Percentiles rank a stretch among this genome's conserved stretches.
phyloP scores from a whole-genome alignment of 2,888 invertebrate species.

The Cyaniris semiargus region DNA sequence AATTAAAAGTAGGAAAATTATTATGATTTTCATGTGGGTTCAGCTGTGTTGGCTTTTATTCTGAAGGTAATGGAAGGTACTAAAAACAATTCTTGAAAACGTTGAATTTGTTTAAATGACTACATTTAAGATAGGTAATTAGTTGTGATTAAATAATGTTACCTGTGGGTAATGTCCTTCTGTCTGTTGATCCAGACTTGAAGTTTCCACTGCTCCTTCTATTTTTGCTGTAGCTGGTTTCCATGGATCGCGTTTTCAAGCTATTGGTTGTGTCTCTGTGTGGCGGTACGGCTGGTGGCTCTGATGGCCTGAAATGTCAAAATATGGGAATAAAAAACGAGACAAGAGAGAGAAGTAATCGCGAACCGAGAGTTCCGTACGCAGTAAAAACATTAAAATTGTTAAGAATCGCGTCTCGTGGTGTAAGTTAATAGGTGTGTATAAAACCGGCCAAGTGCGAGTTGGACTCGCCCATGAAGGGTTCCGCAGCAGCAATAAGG shows the following conservation, averaged over 20 bases:
- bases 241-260: constrained; percentile 92
- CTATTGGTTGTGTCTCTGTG: constrained; percentile 86
- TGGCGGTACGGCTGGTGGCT: constrained; percentile 87
- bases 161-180: constrained; percentile 88
- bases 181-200: constrained; percentile 82
- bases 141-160: constrained; percentile 43
- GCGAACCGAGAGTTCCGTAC: not conserved
- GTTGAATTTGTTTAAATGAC: no score
- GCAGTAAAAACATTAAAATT: not conserved
- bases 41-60: no score
- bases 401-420: not conserved
- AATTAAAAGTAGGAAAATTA: no score
- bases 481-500: no score
- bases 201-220: constrained; percentile 73
- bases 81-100: no score
- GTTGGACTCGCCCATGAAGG: no score
- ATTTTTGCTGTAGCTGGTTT: constrained; percentile 86
- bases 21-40: no score
- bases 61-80: no score
- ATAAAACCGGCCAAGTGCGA: no score
- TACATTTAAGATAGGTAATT: no score
- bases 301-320: constrained; percentile 63
- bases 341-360: not conserved
- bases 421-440: not conserved
- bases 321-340: constrained; percentile 18